Evolutionary conservation across 64 coral and sea anemone genomes (phyloP), one percentile per base, ranked within the genome.

Genomic region (Montipora sp.): DNA sequence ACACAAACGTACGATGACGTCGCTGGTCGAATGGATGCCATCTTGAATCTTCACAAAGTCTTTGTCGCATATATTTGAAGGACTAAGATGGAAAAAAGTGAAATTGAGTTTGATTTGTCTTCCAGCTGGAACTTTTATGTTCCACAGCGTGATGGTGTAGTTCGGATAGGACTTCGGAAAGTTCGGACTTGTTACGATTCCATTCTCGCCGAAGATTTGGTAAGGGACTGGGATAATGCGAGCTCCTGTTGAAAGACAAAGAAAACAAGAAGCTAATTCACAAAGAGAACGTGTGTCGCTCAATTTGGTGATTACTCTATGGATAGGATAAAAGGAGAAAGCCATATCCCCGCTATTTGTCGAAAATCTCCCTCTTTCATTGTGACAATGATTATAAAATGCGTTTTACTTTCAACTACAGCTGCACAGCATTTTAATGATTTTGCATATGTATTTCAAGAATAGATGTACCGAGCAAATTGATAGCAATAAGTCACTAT

Each of bases 41-140:
- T 88, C 87, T 15, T 58, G 53, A 12, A 88, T 61, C 71, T 76
- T n/a, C 51, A 88, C 87, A 27, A 57, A 76, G 57, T 88, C 87
- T 14, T 0, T 8, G 18, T 76, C 20, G 55, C 87, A 76, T 14
- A 43, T 61, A 1, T 9, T 0, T 8, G 59, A 84, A 48, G 48
- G 11, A 0, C 5, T 7, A 6, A 88, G 71, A 8, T 76, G 48
- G n/a, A 88, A 88, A 48, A 20, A 59, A 23, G 71, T 88, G 9
- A 88, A 88, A 12, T 88, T 50, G 71, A 88, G 57, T 51, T 75
- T 76, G 16, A 88, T 58, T 47, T 59, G 70, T 15, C 49, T 58
- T 16, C 87, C 87, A 46, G 3, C 58, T 11, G 49, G 13, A 15
- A 76, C 55, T 57, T 50, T 76, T 57, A 88, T 88, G 22, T 75